These are phyloP conservation scores for Aporophyla lueneburgensis DNA, from an alignment of 2,888 invertebrate species.

Conservation along the genomic window DNA sequence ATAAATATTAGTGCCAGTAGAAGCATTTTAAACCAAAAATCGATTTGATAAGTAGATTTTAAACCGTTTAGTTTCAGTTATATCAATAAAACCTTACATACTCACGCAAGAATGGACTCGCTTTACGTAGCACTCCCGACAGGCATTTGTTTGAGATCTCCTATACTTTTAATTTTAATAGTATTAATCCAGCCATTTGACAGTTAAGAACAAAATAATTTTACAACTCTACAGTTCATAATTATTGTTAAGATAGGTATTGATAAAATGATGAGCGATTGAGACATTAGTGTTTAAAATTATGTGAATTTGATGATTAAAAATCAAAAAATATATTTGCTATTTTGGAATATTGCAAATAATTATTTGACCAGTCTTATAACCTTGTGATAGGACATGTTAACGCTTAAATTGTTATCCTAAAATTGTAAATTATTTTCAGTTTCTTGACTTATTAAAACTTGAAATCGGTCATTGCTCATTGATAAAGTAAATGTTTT, in stretches of 20 bases:
- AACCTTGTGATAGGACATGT: neutral
- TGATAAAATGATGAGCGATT: no score
- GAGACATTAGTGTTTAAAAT: no score
- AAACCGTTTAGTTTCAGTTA: no score
- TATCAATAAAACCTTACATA: no score
- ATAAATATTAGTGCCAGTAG: no score
- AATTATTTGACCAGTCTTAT: neutral
- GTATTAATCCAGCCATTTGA: neutral
- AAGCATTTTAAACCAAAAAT: no score
- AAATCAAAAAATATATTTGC: neutral
- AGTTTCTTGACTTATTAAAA: neutral
- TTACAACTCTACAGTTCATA: neutral
- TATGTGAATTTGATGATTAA: no score
- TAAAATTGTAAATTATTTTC: neutral
- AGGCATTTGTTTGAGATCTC: neutral
- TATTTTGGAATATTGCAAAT: neutral
- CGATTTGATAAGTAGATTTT: no score
- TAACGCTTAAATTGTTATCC: neutral
- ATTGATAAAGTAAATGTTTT: neutral
- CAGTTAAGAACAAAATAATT: neutral
- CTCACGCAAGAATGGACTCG: no score
- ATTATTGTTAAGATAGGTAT: neutral
- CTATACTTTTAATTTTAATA: neutral
- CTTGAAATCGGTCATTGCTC: neutral
- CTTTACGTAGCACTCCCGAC: neutral